Evolutionary conservation across 1,140 invertebrate genomes (phyloP).

Genomic region (Rhyacophila brunnea): DNA sequence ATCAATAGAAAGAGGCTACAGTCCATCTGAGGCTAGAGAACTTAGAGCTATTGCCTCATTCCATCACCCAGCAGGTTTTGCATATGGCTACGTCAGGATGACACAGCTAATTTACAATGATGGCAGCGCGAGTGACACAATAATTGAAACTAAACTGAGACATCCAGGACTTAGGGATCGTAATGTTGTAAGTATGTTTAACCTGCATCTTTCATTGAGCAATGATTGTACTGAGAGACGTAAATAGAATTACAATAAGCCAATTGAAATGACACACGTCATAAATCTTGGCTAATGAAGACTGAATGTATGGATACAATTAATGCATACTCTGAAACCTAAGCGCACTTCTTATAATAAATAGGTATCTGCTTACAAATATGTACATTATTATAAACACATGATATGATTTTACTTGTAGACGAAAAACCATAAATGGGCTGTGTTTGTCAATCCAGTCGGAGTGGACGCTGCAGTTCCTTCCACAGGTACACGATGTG

Average conservation of each 20-base stretch:
- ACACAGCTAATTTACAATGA: conserved; percentile 85
- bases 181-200: conserved; percentile 69
- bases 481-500: conserved; percentile 76
- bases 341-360: too few relatives aligned
- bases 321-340: too few relatives aligned
- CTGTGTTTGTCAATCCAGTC: conserved; percentile 89
- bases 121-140: conserved; percentile 83
- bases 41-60: conserved; percentile 87
- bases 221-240: too few relatives aligned
- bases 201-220: too few relatives aligned
- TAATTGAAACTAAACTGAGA: conserved; percentile 82
- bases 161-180: conserved; percentile 81
- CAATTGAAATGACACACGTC: too few relatives aligned
- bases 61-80: conserved; percentile 83
- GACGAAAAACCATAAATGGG: conserved; percentile 87
- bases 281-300: too few relatives aligned
- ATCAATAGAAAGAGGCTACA: conserved; percentile 81
- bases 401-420: conserved; percentile 48
- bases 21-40: conserved; percentile 80
- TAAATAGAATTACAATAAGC: too few relatives aligned
- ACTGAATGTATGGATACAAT: too few relatives aligned
- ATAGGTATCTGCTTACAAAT: too few relatives aligned
- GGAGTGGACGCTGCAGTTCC: conserved; percentile 88
- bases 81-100: conserved; percentile 85
- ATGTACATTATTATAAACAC: too few relatives aligned